These are phyloP conservation scores for Oreonectes daqikongensis DNA, from an alignment of 2,797 vertebrate species.

Conservation along the genomic window DNA sequence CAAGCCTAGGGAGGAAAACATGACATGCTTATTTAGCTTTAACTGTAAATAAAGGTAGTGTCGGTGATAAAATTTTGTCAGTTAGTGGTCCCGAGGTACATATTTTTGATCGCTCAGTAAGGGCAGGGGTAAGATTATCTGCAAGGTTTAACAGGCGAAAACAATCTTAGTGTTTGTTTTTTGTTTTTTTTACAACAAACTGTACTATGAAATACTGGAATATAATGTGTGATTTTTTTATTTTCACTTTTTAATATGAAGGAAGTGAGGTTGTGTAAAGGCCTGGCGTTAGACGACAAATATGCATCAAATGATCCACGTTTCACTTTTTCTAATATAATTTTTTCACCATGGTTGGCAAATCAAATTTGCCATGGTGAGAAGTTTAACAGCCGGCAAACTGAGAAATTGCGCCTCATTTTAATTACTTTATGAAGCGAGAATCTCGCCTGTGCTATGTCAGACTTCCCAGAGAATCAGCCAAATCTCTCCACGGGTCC, in stretches of 20 bases:
- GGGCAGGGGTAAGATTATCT: neutral
- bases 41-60: slow-evolving; percentile 32
- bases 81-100: neutral
- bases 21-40: slow-evolving; percentile 12
- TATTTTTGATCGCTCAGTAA: slow-evolving; percentile 3
- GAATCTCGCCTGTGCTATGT: slow-evolving; percentile 9
- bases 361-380: slow-evolving; percentile 46
- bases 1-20: slow-evolving; percentile 19
- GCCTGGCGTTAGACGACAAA: too few relatives aligned
- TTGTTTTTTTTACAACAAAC: slow-evolving; percentile 6
- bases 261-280: too few relatives aligned
- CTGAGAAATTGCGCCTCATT: slow-evolving; percentile 34
- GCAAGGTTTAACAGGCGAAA: neutral
- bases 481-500: slow-evolving; percentile 39
- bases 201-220: neutral
- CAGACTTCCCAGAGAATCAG: slow-evolving; percentile 7
- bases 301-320: too few relatives aligned
- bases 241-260: too few relatives aligned
- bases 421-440: slow-evolving; percentile 28
- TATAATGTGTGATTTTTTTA: neutral
- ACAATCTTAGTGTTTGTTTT: neutral
- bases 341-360: slow-evolving; percentile 16
- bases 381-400: slow-evolving; percentile 29
- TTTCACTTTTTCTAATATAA: slow-evolving; percentile 4
- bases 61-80: slow-evolving; percentile 12